A percentile compares a stretch with the other conserved stretches of the same genome.
These are phyloP conservation scores for Eupsittula cactorum DNA, from an alignment of 2,113 vertebrate genomes.

Conservation along the genomic window DNA sequence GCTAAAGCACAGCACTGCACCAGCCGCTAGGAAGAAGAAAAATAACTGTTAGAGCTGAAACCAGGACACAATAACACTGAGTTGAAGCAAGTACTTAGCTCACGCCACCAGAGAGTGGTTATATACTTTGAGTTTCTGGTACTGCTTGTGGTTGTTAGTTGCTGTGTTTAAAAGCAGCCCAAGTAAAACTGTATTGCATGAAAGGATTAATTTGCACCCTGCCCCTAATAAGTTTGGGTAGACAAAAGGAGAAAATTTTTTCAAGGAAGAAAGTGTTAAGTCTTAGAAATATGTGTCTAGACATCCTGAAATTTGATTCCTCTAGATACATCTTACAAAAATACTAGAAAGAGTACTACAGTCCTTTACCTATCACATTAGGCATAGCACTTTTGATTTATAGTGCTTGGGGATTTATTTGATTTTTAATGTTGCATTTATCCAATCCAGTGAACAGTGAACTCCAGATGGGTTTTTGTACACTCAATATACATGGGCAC, in stretches of 20 bases:
- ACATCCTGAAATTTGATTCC: neutral
- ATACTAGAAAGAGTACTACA: neutral
- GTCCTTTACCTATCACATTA: neutral
- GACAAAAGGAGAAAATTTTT: neutral
- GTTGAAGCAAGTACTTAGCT: neutral
- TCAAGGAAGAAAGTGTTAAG: neutral
- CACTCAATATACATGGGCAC: neutral
- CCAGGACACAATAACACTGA: neutral
- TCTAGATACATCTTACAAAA: neutral
- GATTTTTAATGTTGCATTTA: conserved; percentile 35
- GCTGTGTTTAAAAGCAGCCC: neutral
- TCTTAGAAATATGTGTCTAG: neutral
- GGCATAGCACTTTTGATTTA: neutral
- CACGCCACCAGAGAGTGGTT: neutral
- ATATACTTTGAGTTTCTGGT: neutral
- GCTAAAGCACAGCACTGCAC: neutral
- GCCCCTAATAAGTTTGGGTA: neutral
- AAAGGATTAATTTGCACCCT: neutral
- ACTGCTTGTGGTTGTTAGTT: neutral
- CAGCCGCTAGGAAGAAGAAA: neutral
- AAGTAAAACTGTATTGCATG: neutral
- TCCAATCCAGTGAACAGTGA: conserved; percentile 16
- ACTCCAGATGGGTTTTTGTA: conserved; percentile 3
- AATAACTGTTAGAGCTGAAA: neutral
- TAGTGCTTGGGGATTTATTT: neutral